Evolutionary conservation across 2,888 invertebrate genomes (phyloP).

Genomic region (Xestobium rufovillosum): DNA sequence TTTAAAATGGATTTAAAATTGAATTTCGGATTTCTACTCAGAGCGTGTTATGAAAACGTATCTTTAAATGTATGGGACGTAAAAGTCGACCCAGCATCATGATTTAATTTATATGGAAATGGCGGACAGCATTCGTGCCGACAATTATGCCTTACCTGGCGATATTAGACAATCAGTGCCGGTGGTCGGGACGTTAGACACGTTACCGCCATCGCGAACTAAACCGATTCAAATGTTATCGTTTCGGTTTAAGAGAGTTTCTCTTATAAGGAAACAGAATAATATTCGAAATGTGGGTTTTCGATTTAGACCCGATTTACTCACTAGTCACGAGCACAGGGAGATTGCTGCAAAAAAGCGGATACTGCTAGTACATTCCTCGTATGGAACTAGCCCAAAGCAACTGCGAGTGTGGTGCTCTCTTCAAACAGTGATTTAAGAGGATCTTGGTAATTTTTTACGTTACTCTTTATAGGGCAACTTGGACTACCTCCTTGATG

Average conservation of each 20-base stretch:
- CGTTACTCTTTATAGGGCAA: too few relatives aligned
- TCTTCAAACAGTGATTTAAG: too few relatives aligned
- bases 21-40: too few relatives aligned
- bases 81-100: too few relatives aligned
- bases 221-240: constrained; percentile 31
- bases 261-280: constrained; percentile 27
- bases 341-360: constrained; percentile 24
- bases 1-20: too few relatives aligned
- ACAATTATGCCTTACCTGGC: constrained; percentile 34
- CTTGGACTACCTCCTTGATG: too few relatives aligned
- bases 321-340: constrained; percentile 29
- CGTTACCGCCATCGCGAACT: constrained; percentile 21
- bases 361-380: too few relatives aligned
- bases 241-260: constrained; percentile 25
- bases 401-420: too few relatives aligned
- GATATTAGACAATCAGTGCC: constrained; percentile 38
- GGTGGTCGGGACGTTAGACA: constrained; percentile 33
- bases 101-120: constrained; percentile 26
- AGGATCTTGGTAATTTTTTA: too few relatives aligned
- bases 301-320: constrained; percentile 32
- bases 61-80: too few relatives aligned
- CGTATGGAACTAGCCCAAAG: too few relatives aligned
- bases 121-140: constrained; percentile 23
- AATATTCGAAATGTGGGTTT: constrained; percentile 33
- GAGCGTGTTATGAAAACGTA: too few relatives aligned